Percentiles rank a stretch among this genome's conserved stretches.
phyloP scores from a whole-genome alignment of 2,797 vertebrate genomes.

The Orientallactaga sibirica region DNA sequence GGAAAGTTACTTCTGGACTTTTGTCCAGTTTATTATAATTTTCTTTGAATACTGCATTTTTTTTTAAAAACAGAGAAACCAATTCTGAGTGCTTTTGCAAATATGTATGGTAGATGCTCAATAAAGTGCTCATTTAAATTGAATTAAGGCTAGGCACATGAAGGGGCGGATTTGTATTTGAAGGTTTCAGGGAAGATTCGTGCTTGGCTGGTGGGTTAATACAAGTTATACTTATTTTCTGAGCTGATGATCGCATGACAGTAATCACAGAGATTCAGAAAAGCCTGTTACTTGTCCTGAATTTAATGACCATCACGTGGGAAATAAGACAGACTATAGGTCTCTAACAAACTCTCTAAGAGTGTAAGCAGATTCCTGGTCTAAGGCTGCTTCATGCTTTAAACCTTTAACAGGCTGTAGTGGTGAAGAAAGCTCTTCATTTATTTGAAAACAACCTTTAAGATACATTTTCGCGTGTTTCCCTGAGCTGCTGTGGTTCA shows the following conservation, averaged over 20 bases:
- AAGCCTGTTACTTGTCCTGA: constrained; percentile 42
- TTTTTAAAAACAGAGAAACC: background rate
- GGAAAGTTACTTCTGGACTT: no score
- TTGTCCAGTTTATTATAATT: background rate
- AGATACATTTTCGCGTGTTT: background rate
- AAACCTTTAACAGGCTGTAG: constrained; percentile 37
- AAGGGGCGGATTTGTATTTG: background rate
- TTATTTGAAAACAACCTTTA: constrained; percentile 72
- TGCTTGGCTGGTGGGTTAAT: background rate
- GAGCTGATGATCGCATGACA: constrained; percentile 49
- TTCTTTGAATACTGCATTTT: background rate
- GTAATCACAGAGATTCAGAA: constrained; percentile 15
- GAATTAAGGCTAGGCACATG: background rate
- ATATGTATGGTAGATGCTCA: background rate
- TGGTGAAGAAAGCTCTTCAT: constrained; percentile 37
- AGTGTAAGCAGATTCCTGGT: background rate
- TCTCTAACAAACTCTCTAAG: background rate
- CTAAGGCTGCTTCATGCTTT: constrained; percentile 13
- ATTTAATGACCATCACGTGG: background rate
- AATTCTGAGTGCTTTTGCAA: background rate
- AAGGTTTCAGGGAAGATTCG: constrained; percentile 28
- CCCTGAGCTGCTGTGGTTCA: background rate
- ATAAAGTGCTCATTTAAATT: constrained; percentile 3
- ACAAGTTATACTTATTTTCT: background rate
- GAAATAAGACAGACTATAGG: constrained; percentile 23